Base-by-base conservation (phyloP, 2,888 invertebrate species). In the Pseudanteris insignis region DNA sequence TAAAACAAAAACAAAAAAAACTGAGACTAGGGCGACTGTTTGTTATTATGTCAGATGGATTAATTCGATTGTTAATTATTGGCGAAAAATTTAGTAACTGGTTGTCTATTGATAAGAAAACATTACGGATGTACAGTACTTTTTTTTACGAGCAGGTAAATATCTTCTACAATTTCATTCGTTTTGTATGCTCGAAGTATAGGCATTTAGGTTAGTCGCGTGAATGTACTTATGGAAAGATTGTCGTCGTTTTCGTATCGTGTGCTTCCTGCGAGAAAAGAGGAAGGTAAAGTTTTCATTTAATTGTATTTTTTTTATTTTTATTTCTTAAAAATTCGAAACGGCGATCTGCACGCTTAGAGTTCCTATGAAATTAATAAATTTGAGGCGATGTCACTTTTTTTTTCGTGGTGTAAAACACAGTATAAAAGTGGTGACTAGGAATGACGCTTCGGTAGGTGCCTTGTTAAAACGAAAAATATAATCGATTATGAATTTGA, bases 391-490 rank as follows among this genome's bases (percentile, higher is more conserved):
- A n/a, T 29, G 36, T 33, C 40, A 25, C 18, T 18, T 4, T 4
- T 18, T 18, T 18, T 18, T 18, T 3, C 18, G 6, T 18, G n/a
- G n/a, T n/a, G n/a, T n/a, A n/a, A n/a, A n/a, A n/a, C n/a, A n/a
- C n/a, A n/a, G n/a, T n/a, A n/a, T n/a, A n/a, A n/a, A n/a, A n/a
- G n/a, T n/a, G n/a, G n/a, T n/a, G n/a, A n/a, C n/a, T n/a, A n/a
- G n/a, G n/a, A n/a, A n/a, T n/a, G n/a, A n/a, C n/a, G n/a, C n/a
- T n/a, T n/a, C n/a, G n/a, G n/a, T 18, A 41, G 59, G 59, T 60
- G 59, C 59, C 53, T 60, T 60, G 47, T 60, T 59, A 12, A 28
- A 47, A n/a, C n/a, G n/a, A n/a, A n/a, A n/a, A n/a, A n/a, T n/a
- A n/a, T n/a, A n/a, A 57, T 28, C 28, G 30, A 43, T 36, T 41